A percentile compares a stretch with the other conserved stretches of the same genome.
These are phyloP conservation scores for Drosophila mercatorum DNA, from an alignment of 2,888 invertebrate genomes.

Conservation along the genomic window DNA sequence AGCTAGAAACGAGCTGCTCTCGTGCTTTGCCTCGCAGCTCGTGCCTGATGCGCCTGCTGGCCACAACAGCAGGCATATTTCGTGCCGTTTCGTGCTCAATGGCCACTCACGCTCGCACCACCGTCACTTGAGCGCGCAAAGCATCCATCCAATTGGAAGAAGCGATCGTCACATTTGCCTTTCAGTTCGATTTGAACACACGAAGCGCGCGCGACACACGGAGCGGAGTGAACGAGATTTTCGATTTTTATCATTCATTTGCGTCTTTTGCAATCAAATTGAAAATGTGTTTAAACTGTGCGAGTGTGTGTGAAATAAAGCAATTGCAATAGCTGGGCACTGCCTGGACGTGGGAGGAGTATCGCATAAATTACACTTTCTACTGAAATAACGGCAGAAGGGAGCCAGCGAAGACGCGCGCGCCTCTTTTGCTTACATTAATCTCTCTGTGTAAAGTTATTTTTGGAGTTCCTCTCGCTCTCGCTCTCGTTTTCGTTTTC, in stretches of 20 bases:
- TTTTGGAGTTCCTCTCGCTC: slow-evolving; percentile 49
- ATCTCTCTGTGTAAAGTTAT: slow-evolving; percentile 48
- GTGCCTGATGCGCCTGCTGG: background rate
- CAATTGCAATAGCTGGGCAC: slow-evolving; percentile 25
- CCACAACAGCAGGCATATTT: background rate
- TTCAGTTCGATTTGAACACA: slow-evolving; percentile 67
- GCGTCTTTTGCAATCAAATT: slow-evolving; percentile 33
- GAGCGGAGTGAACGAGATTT: slow-evolving; percentile 5
- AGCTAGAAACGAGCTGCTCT: slow-evolving; percentile 17
- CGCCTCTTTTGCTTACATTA: slow-evolving; percentile 51
- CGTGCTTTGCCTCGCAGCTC: slow-evolving; percentile 15
- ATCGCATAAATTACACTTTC: slow-evolving; percentile 48
- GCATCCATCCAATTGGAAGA: slow-evolving; percentile 57
- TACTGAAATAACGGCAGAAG: slow-evolving; percentile 11
- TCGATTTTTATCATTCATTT: slow-evolving; percentile 2
- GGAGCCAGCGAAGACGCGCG: background rate
- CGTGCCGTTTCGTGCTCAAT: slow-evolving; percentile 12
- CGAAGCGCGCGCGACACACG: slow-evolving; percentile 47
- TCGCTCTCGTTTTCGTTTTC: slow-evolving; percentile 22
- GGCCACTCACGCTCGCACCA: slow-evolving; percentile 27
- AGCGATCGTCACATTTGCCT: slow-evolving; percentile 43
- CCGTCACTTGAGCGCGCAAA: slow-evolving; percentile 23
- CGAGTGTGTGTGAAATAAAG: slow-evolving; percentile 10
- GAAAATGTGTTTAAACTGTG: slow-evolving; percentile 15
- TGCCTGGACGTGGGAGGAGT: slow-evolving; percentile 7